Percentiles rank a stretch among this genome's conserved stretches.
Conservation (phyloP, 2,113 vertebrate species). For the Hemiprocne comata region DNA sequence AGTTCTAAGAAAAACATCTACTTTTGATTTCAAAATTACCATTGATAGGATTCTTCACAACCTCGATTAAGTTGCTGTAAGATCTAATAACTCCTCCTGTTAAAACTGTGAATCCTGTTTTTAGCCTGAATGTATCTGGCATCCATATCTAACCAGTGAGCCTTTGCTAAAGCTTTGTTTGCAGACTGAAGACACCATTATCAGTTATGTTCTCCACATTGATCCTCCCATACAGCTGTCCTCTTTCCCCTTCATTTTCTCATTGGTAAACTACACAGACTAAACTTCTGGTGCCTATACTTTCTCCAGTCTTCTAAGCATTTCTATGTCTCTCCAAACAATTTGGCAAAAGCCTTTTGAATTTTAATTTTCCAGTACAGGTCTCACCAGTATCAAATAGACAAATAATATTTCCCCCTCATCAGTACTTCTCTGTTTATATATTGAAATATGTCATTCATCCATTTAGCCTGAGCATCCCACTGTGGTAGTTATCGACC, state of each 20-base stretch:
- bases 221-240: background rate
- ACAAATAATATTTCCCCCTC: background rate
- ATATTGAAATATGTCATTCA: background rate
- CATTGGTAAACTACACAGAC: background rate
- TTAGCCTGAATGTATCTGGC: background rate
- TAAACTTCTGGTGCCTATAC: background rate
- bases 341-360: background rate
- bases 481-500: background rate
- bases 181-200: background rate
- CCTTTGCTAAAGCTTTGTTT: background rate
- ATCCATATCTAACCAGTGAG: background rate
- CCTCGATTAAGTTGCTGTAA: conserved; percentile 19
- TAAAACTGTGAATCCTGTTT: background rate
- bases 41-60: conserved; percentile 14
- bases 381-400: background rate
- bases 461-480: background rate
- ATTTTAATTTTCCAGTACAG: background rate
- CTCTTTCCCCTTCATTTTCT: background rate
- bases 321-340: background rate
- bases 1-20: conserved; percentile 28
- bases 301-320: background rate
- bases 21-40: conserved; percentile 23
- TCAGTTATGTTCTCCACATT: background rate
- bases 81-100: background rate
- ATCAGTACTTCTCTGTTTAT: background rate